phyloP scores from a whole-genome alignment of 2,797 vertebrate genomes.

The Vespertilio murinus region DNA sequence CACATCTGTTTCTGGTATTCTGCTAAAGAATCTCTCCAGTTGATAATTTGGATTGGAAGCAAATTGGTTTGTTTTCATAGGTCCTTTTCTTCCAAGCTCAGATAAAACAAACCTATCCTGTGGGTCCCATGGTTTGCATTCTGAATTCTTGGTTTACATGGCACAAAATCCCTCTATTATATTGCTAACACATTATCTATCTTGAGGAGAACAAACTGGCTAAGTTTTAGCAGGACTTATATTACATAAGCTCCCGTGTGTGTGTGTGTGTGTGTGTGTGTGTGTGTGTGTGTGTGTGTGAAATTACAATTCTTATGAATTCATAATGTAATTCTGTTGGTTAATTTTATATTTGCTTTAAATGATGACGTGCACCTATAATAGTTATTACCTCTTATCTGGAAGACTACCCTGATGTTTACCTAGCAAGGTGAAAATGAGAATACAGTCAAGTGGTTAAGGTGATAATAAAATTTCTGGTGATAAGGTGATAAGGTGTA shows the following conservation, averaged over 20 bases:
- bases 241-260: conserved; percentile 52
- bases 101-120: conserved; percentile 84
- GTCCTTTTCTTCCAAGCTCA: conserved; percentile 79
- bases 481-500: not conserved
- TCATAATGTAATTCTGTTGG: not conserved
- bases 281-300: not conserved
- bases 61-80: conserved; percentile 84
- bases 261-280: not conserved
- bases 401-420: not conserved
- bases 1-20: conserved; percentile 85
- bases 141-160: conserved; percentile 80
- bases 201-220: conserved; percentile 69
- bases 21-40: conserved; percentile 81
- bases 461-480: not conserved
- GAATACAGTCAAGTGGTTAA: not conserved
- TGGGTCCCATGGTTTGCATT: conserved; percentile 79
- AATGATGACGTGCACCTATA: not conserved
- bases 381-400: conserved; percentile 34
- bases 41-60: conserved; percentile 82
- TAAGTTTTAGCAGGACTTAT: conserved; percentile 71
- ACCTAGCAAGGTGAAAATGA: conserved; percentile 28
- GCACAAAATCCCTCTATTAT: conserved; percentile 76
- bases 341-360: conserved; percentile 56
- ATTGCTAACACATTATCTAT: conserved; percentile 80
- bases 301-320: conserved; percentile 67